Percentiles rank a stretch among this genome's conserved stretches.
phyloP scores from a whole-genome alignment of 2,888 invertebrate genomes.

The Eudasyphora cyanicolor region DNA sequence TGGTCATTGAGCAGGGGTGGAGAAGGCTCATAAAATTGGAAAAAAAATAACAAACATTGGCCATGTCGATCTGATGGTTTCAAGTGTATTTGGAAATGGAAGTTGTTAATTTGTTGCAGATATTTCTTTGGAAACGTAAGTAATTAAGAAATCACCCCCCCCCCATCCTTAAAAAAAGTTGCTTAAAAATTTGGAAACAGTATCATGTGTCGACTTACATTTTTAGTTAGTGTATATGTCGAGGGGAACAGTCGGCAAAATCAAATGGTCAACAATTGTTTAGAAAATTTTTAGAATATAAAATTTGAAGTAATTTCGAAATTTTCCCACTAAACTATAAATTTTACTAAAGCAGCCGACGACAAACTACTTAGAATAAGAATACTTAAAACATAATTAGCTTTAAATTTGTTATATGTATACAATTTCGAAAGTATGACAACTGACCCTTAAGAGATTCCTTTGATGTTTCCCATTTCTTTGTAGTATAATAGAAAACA shows the following conservation, averaged over 20 bases:
- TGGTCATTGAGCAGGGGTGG: no score
- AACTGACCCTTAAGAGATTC: no score
- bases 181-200: background rate
- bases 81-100: background rate
- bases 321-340: no score
- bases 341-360: background rate
- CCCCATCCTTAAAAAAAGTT: background rate
- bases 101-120: constrained; percentile 11
- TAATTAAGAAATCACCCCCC: no score
- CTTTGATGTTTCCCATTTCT: no score
- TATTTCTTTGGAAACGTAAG: background rate
- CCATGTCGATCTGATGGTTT: background rate
- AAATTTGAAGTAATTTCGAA: background rate
- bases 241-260: background rate
- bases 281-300: background rate
- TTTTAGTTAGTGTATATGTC: background rate
- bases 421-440: no score
- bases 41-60: background rate
- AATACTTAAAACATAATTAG: no score
- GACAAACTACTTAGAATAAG: background rate
- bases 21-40: background rate
- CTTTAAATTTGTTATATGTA: no score
- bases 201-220: background rate
- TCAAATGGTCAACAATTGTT: background rate
- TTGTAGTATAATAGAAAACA: no score